Conservation (phyloP, 2,797 vertebrate genomes). For the Sternotherus odoratus region DNA sequence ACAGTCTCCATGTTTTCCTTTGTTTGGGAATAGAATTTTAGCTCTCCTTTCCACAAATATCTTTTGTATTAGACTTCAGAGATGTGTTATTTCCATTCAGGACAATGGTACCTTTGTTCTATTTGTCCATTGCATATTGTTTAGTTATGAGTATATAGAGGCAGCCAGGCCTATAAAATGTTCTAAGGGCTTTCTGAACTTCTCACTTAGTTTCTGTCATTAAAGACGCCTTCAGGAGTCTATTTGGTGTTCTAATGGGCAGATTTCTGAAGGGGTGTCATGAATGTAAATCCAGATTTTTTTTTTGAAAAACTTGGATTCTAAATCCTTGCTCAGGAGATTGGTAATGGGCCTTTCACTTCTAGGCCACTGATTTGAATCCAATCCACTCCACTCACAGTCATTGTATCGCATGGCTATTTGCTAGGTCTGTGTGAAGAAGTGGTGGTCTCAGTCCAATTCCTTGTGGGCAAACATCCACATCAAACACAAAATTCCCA, state of each 20-base stretch:
- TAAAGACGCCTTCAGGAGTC: conserved; percentile 43
- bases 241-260: conserved; percentile 28
- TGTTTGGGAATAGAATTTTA: background rate
- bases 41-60: background rate
- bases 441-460: background rate
- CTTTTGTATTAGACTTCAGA: background rate
- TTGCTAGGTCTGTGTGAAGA: background rate
- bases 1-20: background rate
- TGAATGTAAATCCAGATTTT: conserved; percentile 15
- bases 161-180: conserved; percentile 64
- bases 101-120: conserved; percentile 13
- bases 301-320: accelerated
- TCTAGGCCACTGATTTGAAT: background rate
- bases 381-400: background rate
- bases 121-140: conserved; percentile 37
- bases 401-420: background rate
- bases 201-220: conserved; percentile 44
- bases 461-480: background rate
- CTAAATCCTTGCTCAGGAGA: background rate
- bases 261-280: conserved; percentile 26
- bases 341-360: background rate
- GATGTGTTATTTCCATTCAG: background rate
- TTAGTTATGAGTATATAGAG: conserved; percentile 43
- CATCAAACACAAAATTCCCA: background rate
- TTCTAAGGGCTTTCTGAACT: conserved; percentile 63